Base-by-base conservation (phyloP, 2,888 invertebrate species). In the Platycheirus albimanus region DNA sequence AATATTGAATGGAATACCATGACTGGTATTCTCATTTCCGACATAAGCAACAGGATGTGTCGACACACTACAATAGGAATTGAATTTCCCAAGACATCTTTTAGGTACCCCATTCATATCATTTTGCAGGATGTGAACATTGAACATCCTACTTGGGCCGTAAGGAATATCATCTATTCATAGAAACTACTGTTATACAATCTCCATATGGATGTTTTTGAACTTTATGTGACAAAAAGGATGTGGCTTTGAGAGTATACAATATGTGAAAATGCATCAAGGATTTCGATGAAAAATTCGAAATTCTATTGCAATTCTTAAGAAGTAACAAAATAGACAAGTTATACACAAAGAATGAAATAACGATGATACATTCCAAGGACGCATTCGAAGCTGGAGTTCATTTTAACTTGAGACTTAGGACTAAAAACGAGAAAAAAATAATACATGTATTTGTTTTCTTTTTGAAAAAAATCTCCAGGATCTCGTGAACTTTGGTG, bases 21-120 rank as follows among this genome's bases (percentile, higher is more conserved):
- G 70, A 76, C 64, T 81, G 67, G 70, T 76, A 71, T 38, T 67
- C 76, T 81, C 76, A 72, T 83, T 83, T 78, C 81, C 77, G 81
- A 83, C 77, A 83, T 67, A 77, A 77, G 81, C 81, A 83, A 83
- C 81, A 83, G 81, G 81, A 83, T 83, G 72, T 83, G 78, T 83
- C 72, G 81, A 67, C 81, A 72, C 64, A 61, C 81, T 67, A 77
- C 77, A 81, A 76, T 67, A 77, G 81, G 71, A 81, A 81, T 83
- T 83, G 77, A 83, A 83, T 83, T 83, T 83, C 67, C 67, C 77
- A 78, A 72, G 81, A 78, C 78, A 72, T 77, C 77, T 77, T 81
- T 83, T 63, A 54, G 77, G 49, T 71, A 38, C 61, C 45, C 20
- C 56, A 78, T 78, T 83, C 72, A 78, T 78, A 83, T 83, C 78